Conservation (phyloP, 2,888 invertebrate genomes). For the Galeopsomyia nigrocyanea region DNA sequence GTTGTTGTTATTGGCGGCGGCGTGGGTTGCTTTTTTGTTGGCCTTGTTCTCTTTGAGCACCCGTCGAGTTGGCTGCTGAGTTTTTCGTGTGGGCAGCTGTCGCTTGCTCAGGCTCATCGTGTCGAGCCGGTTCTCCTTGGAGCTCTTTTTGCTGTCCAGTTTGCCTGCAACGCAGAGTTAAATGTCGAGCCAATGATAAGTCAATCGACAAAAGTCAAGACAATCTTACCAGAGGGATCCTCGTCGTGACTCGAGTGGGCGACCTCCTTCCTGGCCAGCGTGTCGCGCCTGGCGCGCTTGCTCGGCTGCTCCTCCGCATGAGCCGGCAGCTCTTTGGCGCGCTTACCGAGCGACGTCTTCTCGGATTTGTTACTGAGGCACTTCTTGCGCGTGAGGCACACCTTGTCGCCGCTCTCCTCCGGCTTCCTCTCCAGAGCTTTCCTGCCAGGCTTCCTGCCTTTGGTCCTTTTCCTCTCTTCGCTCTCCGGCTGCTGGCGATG, state of each 20-base stretch:
- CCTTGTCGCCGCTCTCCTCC: slow-evolving; percentile 35
- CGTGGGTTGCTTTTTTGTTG: slow-evolving; percentile 56
- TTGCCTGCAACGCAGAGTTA: slow-evolving; percentile 20
- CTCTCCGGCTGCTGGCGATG: slow-evolving; percentile 4
- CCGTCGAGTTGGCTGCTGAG: slow-evolving; percentile 54
- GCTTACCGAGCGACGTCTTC: slow-evolving; percentile 71
- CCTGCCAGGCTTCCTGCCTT: slow-evolving; percentile 35
- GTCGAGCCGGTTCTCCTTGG: slow-evolving; percentile 60
- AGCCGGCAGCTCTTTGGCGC: slow-evolving; percentile 68
- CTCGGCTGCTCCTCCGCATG: slow-evolving; percentile 39
- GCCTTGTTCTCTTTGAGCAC: slow-evolving; percentile 65
- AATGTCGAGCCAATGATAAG: too few species aligned
- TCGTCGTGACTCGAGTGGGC: slow-evolving; percentile 27
- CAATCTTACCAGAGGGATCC: slow-evolving; percentile 32
- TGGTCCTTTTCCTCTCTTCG: slow-evolving; percentile 37
- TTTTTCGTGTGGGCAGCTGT: slow-evolving; percentile 46
- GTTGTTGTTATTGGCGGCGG: slow-evolving; percentile 4
- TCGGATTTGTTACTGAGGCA: slow-evolving; percentile 57
- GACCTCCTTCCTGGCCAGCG: slow-evolving; percentile 36
- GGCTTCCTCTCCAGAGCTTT: not conserved
- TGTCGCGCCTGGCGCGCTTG: slow-evolving; percentile 47
- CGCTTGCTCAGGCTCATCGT: slow-evolving; percentile 45
- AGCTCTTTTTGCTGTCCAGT: slow-evolving; percentile 52
- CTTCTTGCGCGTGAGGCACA: slow-evolving; percentile 55
- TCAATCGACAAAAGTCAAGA: too few species aligned